Percentiles rank a stretch among this genome's conserved stretches.
These are phyloP conservation scores for Potorous gilbertii DNA, from an alignment of 2,797 vertebrate species.

Conservation along the genomic window DNA sequence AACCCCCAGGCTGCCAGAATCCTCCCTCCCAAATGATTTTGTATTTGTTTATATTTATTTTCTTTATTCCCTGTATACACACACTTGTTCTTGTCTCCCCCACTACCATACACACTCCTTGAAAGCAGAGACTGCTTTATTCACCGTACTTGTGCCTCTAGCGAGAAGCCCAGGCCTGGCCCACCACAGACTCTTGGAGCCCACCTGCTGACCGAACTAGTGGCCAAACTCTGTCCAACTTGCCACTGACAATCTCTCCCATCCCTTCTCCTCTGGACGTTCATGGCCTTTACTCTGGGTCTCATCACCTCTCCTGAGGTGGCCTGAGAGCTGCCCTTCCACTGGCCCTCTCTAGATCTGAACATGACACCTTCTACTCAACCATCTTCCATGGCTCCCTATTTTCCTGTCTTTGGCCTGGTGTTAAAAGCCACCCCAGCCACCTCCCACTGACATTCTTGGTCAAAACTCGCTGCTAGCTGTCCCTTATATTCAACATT, in stretches of 20 bases:
- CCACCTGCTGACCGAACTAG: background rate
- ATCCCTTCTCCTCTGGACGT: no score
- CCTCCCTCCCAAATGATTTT: no score
- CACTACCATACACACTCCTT: background rate
- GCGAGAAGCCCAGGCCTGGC: background rate
- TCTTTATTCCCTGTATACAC: no score
- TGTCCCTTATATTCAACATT: background rate
- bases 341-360: background rate
- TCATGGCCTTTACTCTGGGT: background rate
- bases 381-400: background rate
- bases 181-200: background rate
- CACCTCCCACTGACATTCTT: background rate
- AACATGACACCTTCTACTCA: background rate
- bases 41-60: no score
- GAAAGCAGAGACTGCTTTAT: background rate
- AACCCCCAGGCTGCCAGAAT: no score
- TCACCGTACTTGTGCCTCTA: no score
- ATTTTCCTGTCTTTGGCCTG: background rate
- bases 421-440: background rate
- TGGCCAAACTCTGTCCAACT: no score
- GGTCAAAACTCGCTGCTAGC: background rate
- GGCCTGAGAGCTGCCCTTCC: background rate
- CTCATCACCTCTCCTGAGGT: background rate
- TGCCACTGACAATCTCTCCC: no score
- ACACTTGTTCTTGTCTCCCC: background rate